phyloP scores from a whole-genome alignment of 2,888 invertebrate species.

The Ophion costatus region DNA sequence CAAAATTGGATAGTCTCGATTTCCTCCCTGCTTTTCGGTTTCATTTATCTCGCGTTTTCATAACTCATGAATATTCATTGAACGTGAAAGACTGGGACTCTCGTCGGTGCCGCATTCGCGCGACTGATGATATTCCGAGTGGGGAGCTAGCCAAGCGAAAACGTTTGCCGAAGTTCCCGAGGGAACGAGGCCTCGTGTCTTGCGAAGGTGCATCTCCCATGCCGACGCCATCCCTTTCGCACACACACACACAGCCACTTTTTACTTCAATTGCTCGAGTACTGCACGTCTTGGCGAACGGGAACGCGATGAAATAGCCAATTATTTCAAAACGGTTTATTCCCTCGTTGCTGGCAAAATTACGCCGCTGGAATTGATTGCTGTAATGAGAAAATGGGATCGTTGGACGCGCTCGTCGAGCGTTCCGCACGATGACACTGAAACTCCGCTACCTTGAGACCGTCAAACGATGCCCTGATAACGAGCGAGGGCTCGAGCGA shows the following conservation, averaged over 20 bases:
- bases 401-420: not conserved
- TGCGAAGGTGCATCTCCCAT: not conserved
- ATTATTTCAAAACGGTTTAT: conserved; percentile 2
- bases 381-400: not conserved
- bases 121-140: conserved; percentile 60
- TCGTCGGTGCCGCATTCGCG: conserved; percentile 3
- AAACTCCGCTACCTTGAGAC: not conserved
- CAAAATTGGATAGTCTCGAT: conserved; percentile 60
- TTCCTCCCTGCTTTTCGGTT: conserved; percentile 60
- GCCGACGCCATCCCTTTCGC: not conserved
- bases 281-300: not conserved
- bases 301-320: not conserved
- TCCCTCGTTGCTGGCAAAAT: not conserved
- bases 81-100: conserved; percentile 32
- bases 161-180: conserved; percentile 36
- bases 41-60: conserved; percentile 54
- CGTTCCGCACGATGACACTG: not conserved
- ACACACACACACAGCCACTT: not conserved
- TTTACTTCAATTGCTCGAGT: conserved; percentile 20
- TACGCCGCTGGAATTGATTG: too few species aligned
- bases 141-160: conserved; percentile 45
- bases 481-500: not conserved
- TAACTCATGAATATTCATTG: conserved; percentile 64
- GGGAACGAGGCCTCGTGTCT: conserved; percentile 1
- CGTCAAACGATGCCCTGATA: not conserved